Evolutionary conservation across 2,797 vertebrate genomes (phyloP).

Genomic region (Anomalospiza imberbis): DNA sequence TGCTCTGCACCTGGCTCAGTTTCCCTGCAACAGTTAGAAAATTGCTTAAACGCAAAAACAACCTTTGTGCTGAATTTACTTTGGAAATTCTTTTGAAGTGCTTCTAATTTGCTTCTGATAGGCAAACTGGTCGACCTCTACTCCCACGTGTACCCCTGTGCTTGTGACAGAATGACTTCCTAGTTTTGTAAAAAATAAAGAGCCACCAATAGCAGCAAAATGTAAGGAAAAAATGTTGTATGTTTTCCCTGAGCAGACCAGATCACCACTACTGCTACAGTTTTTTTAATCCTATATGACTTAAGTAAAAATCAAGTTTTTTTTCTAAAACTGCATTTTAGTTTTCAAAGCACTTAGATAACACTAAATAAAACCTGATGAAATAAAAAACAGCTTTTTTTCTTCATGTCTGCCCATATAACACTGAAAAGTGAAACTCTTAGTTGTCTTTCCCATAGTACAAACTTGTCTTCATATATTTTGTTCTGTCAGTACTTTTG

Average conservation of each 20-base stretch:
- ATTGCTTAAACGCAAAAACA: background rate
- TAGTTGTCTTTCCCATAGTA: background rate
- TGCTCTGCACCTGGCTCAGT: background rate
- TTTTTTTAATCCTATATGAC: accelerated
- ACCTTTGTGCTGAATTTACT: background rate
- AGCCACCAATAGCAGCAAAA: background rate
- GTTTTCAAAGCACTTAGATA: background rate
- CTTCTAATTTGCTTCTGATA: background rate
- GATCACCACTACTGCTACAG: background rate
- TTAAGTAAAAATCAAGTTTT: background rate
- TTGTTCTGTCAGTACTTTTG: background rate
- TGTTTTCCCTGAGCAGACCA: background rate
- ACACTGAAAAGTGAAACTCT: background rate
- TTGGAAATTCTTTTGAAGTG: background rate
- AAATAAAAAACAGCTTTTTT: accelerated
- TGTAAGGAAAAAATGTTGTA: background rate
- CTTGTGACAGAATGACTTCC: background rate
- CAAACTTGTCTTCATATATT: background rate
- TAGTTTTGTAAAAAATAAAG: background rate
- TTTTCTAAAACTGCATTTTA: background rate
- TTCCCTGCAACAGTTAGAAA: background rate
- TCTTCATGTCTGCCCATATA: background rate
- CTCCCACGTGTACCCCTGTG: background rate
- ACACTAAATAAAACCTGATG: background rate
- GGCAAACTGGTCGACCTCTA: background rate